A percentile compares a stretch with the other conserved stretches of the same genome.
Conservation (phyloP, 2,113 vertebrate genomes). For the Eclectus roratus region DNA sequence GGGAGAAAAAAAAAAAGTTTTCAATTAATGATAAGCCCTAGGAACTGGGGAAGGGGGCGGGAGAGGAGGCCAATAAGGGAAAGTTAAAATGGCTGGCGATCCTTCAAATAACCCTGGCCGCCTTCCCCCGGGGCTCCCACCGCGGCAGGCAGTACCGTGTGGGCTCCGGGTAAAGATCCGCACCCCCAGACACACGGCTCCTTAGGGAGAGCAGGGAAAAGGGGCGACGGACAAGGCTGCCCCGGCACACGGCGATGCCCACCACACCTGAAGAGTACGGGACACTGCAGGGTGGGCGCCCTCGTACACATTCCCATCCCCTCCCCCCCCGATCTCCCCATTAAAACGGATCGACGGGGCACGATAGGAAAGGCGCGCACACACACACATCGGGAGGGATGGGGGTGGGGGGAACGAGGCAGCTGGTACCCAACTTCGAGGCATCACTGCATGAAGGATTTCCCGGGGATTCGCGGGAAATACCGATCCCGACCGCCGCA, state of each 20-base stretch:
- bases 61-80: slow-evolving; percentile 13
- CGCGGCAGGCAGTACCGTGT: background rate
- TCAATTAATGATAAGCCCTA: slow-evolving; percentile 53
- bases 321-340: background rate
- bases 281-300: background rate
- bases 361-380: background rate
- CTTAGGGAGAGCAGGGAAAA: background rate
- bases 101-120: slow-evolving; percentile 24
- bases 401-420: background rate
- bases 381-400: background rate
- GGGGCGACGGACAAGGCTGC: background rate
- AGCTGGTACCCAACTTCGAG: background rate
- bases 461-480: slow-evolving; percentile 16
- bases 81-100: slow-evolving; percentile 50
- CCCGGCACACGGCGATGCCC: background rate
- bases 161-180: background rate
- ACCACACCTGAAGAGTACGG: background rate
- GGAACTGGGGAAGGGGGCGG: background rate
- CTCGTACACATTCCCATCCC: background rate
- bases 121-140: background rate
- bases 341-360: background rate
- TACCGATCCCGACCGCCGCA: background rate
- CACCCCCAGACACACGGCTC: background rate
- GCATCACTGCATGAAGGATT: background rate
- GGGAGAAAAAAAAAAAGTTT: slow-evolving; percentile 7